Conservation (phyloP, 1,140 invertebrate genomes). For the Drosophila melanogaster region Release_6_plus_ISO1_MT NT_033779.5:19788501-19789000, state of each 20-base stretch:
- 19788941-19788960: no score
- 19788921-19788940: background rate
- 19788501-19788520: conserved; percentile 76
- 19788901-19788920: background rate
- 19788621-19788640: conserved; percentile 32
- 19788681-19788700: conserved; percentile 56
- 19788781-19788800: conserved; percentile 10
- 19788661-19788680: conserved; percentile 54
- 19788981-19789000: no score
- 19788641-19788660: conserved; percentile 43
- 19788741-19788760: conserved; percentile 65
- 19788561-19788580: conserved; percentile 24
- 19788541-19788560: conserved; percentile 20
- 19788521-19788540: conserved; percentile 32
- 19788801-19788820: conserved; percentile 22
- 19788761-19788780: conserved; percentile 38
- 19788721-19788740: conserved; percentile 15
- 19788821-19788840: conserved; percentile 17
- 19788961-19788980: no score
- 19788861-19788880: background rate
- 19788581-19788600: conserved; percentile 63
- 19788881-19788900: background rate
- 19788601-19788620: conserved; percentile 5
- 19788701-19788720: conserved; percentile 35
- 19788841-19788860: background rate